Evolutionary conservation across 2,113 vertebrate species (phyloP), one percentile per base, ranked within the genome.

Genomic region (Physeter macrocephalus): DNA sequence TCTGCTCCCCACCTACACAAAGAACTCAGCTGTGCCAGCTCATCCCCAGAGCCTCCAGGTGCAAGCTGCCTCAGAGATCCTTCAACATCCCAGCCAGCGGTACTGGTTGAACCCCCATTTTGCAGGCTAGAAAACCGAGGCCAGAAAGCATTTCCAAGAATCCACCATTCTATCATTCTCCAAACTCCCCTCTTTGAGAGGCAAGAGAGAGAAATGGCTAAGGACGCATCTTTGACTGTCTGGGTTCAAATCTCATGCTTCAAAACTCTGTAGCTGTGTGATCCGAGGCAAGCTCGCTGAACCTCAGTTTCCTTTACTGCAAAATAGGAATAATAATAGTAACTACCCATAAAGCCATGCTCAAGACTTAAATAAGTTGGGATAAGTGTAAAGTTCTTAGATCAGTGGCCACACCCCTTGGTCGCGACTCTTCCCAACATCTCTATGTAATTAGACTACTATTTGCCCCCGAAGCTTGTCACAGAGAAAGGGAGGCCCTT

Each of bases 251-350:
- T 39, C 13, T 49, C 34, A 27, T 13, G 29, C 52, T 87, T 95
- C 52, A 54, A 34, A 88, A 67, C 8, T 34, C 25, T 49, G 29
- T 75, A 61, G 61, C 34, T 41, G 20, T 83, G 66, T 83, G 34
- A 59, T 46, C 57, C n/a, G 54, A 71, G 72, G 41, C 64, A 71
- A 75, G n/a, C 18, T 81, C 39, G 14, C 74, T 46, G 66, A 20
- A 39, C 64, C 85, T 97, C 61, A 21, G 52, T 96, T 93, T 90
- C 62, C 74, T 74, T 69, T 94, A 62, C 64, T 84, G 62, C 36
- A 90, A 72, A 88, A 92, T 62, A 36, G n/a, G 46, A 27, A 36
- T 52, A 57, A 92, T 80, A 77, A 66, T 29, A 84, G 27, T 36
- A 72, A 66, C 14, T 46, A 61, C 41, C 46, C 31, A 31, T 29